Base-by-base conservation (phyloP, 2,797 vertebrate species). In the Coregonus sp. region DNA sequence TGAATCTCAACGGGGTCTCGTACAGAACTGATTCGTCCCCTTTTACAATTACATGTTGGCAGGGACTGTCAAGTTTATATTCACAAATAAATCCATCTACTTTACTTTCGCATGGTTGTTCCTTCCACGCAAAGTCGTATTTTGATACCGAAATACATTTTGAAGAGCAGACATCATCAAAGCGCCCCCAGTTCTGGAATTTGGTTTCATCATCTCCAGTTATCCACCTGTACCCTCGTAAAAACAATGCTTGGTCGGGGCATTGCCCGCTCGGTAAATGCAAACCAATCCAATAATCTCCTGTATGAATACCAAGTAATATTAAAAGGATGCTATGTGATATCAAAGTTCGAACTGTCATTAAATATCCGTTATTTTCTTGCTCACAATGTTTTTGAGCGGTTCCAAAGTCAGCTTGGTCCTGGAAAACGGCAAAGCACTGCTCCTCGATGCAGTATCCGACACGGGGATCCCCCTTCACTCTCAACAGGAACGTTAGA, bases 81-180 rank as follows among this genome's bases (percentile, higher is more conserved):
- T 94, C 91, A 80, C 97, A 99, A 72, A 98, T 70, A 81, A 93
- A 95, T 0, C 97, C 96, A 3, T 91, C 82, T 5, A 91, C 80
- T 1, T 63, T 4, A 0, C 33, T 5, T 0, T 54, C 0, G 81
- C 96, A 97, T 0, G 1, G 25, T 78, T 77, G 73, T 69, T 81
- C 86, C 35, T 54, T 68, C 94, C 92, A 93, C n/a, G 1, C 52
- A 0, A 77, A 78, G 0, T 90, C 78, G 7, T 1, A 3, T 18
- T 40, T 79, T 0, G 85, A 85, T 47, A 94, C 86, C 0, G 85
- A 89, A 1, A 94, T 92, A 71, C 96, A 96, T 0, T 5, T 78
- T 0, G 81, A 75, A 0, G 87, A 80, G 80, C 95, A 97, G 4
- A 0, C 16, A 0, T 0, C 33, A 29, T 7, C 25, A 1, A 7